These are phyloP conservation scores for Acromyrmex charruanus DNA, from an alignment of 1,140 invertebrate genomes.

Conservation along the genomic window DNA sequence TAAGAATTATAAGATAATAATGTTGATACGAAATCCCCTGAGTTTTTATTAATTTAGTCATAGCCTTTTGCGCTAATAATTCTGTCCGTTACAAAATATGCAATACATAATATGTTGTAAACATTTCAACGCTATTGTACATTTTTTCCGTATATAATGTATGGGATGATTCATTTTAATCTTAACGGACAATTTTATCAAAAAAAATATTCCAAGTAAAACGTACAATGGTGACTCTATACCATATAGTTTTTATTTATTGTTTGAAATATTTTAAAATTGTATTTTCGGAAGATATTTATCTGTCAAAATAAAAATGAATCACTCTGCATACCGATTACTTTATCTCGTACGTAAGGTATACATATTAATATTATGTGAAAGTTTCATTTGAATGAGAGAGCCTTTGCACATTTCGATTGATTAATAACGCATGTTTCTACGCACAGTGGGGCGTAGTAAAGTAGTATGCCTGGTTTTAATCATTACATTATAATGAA, in stretches of 20 bases:
- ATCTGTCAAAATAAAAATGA: no score
- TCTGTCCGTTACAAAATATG: no score
- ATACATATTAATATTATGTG: not conserved
- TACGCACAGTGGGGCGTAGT: slow-evolving; percentile 1
- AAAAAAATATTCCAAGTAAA: no score
- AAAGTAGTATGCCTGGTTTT: not conserved
- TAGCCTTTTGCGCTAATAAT: not conserved
- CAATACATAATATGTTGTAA: not conserved
- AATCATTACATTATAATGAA: slow-evolving; percentile 1
- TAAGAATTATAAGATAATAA: slow-evolving; percentile 15
- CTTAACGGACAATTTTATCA: no score
- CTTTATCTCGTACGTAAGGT: not conserved
- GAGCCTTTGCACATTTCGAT: slow-evolving; percentile 22
- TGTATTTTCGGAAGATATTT: no score
- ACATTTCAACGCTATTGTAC: not conserved
- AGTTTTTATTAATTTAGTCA: slow-evolving; percentile 26
- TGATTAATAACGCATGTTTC: slow-evolving; percentile 32
- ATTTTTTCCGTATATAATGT: not conserved
- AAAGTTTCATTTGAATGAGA: slow-evolving; percentile 30
- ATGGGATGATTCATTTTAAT: no score
- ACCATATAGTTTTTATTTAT: no score
- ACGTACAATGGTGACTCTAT: no score
- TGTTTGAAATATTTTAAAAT: no score
- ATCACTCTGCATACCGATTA: not conserved
- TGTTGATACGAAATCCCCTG: not conserved